Percentiles rank a stretch among this genome's conserved stretches.
Evolutionary conservation across 2,888 invertebrate species (phyloP).

Genomic region (Zonitis immaculata): DNA sequence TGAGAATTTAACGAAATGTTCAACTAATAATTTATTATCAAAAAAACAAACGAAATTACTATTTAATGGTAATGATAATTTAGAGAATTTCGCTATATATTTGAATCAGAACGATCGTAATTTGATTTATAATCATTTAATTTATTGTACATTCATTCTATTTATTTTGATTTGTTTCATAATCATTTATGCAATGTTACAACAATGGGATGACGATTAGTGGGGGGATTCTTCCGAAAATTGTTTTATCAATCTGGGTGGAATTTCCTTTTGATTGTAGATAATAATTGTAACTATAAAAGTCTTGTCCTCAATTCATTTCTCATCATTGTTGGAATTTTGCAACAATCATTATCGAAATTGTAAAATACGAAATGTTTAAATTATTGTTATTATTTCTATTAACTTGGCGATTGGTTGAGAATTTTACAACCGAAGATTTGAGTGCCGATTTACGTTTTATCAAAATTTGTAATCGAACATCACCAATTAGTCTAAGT

Average conservation of each 20-base stretch:
- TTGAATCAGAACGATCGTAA: not conserved
- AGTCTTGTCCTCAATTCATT: too few species aligned
- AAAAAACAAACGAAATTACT: not conserved
- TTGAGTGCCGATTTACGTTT: constrained; percentile 37
- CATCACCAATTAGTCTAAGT: constrained; percentile 43
- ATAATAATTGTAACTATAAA: too few species aligned
- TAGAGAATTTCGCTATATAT: not conserved
- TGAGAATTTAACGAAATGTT: not conserved
- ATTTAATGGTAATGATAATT: not conserved
- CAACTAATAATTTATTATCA: too few species aligned
- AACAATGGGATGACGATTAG: not conserved
- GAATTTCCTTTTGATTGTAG: too few species aligned
- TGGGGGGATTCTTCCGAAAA: too few species aligned
- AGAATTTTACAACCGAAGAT: constrained; percentile 26
- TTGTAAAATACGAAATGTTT: too few species aligned
- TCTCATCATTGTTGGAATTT: too few species aligned
- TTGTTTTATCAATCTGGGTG: too few species aligned
- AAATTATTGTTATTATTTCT: too few species aligned
- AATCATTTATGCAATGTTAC: not conserved
- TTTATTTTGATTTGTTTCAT: not conserved
- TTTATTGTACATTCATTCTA: not conserved
- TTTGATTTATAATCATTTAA: not conserved
- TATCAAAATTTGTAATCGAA: constrained; percentile 41
- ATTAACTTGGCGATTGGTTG: not conserved
- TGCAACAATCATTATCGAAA: too few species aligned